Conservation (phyloP, 2,113 vertebrate genomes). For the Bubo scandiacus region DNA sequence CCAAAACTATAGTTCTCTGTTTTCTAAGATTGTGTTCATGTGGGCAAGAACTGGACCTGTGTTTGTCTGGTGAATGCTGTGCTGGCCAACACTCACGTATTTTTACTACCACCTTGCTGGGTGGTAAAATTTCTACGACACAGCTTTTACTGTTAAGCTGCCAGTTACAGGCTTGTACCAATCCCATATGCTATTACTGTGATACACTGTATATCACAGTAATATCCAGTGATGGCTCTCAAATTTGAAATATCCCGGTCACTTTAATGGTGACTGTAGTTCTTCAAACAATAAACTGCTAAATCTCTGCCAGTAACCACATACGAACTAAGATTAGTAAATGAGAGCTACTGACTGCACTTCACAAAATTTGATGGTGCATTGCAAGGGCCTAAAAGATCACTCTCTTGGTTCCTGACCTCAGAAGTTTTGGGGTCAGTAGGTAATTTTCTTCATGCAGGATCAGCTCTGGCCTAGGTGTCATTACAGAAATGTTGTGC, state of each 20-base stretch:
- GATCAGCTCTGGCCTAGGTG: neutral
- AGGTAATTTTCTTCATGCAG: neutral
- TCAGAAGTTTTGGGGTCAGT: neutral
- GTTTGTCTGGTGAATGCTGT: neutral
- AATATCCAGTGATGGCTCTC: neutral
- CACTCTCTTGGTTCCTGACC: neutral
- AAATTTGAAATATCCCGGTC: neutral
- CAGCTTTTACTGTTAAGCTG: neutral
- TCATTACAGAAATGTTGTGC: neutral
- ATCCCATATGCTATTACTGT: neutral
- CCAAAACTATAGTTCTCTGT: neutral
- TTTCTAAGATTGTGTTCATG: neutral
- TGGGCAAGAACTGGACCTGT: neutral
- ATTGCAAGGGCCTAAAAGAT: neutral
- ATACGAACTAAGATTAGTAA: neutral
- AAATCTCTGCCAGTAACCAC: neutral
- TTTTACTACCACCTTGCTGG: neutral
- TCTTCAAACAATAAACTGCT: neutral
- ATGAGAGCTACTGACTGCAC: neutral
- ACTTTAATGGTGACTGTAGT: neutral
- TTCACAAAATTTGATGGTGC: neutral
- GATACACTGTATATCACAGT: neutral
- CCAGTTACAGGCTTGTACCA: too few species aligned
- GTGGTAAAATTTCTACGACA: neutral
- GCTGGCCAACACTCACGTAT: neutral